phyloP scores from a whole-genome alignment of 1,140 invertebrate genomes.

The Heliconius melpomene region DNA sequence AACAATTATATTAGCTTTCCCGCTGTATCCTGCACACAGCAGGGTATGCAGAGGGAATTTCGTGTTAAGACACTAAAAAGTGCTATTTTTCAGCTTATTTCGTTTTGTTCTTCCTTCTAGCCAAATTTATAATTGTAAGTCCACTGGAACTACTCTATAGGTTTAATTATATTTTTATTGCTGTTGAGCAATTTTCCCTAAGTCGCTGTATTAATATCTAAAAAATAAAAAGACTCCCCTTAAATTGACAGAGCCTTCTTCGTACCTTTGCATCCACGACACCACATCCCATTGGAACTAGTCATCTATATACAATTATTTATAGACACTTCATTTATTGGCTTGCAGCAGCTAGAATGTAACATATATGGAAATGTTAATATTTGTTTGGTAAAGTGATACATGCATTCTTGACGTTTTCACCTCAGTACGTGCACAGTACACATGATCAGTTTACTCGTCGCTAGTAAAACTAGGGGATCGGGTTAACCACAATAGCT shows the following conservation, averaged over 20 bases:
- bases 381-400: slow-evolving; percentile 40
- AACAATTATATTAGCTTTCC: no score
- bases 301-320: background rate
- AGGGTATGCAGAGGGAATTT: no score
- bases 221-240: no score
- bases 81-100: no score
- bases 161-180: no score
- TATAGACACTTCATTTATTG: slow-evolving; percentile 2
- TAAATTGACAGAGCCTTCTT: background rate
- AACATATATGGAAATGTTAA: slow-evolving; percentile 34
- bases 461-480: slow-evolving; percentile 42
- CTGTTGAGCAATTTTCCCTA: no score
- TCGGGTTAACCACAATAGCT: slow-evolving; percentile 49
- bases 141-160: no score
- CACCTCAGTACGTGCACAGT: slow-evolving; percentile 40
- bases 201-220: no score
- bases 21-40: no score
- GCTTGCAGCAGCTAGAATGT: background rate
- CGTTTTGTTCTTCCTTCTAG: no score
- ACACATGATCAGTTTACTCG: slow-evolving; percentile 38
- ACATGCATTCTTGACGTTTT: slow-evolving; percentile 40
- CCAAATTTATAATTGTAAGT: no score
- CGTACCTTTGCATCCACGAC: background rate
- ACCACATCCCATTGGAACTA: background rate
- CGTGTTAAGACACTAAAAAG: no score